Conservation (phyloP, 2,888 invertebrate species). For the Dinocampus coccinellae region DNA sequence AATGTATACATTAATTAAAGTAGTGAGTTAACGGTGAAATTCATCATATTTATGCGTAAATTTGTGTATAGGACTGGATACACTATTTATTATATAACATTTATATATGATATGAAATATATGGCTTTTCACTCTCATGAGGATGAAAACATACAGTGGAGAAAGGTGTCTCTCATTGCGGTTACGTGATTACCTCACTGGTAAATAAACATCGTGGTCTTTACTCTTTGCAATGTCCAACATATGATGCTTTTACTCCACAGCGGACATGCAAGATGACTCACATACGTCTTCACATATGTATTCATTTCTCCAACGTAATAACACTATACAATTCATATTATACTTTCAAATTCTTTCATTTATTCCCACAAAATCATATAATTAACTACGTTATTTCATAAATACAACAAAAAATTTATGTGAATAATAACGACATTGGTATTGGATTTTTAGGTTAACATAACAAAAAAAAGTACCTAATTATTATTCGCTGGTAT, state of each 20-base stretch:
- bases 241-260: constrained; percentile 6
- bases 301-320: too few species aligned
- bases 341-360: too few species aligned
- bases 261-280: constrained; percentile 10
- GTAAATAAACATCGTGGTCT: constrained; percentile 56
- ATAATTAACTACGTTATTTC: too few species aligned
- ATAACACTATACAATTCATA: too few species aligned
- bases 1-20: neutral
- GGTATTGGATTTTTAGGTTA: too few species aligned
- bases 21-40: constrained; percentile 46
- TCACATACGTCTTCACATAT: too few species aligned
- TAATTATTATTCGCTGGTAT: neutral
- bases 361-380: too few species aligned
- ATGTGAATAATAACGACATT: too few species aligned
- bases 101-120: neutral
- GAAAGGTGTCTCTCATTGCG: constrained; percentile 50
- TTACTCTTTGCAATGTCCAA: neutral
- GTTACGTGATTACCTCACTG: constrained; percentile 55
- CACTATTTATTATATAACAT: neutral
- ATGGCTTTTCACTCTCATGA: constrained; percentile 42
- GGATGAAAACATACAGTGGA: constrained; percentile 51
- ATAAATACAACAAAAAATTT: too few species aligned
- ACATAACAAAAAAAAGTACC: neutral
- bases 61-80: neutral
- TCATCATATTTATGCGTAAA: constrained; percentile 36